Percentiles rank a stretch among this genome's conserved stretches.
Conservation (phyloP, 2,113 vertebrate species). For the Clupea harengus region DNA sequence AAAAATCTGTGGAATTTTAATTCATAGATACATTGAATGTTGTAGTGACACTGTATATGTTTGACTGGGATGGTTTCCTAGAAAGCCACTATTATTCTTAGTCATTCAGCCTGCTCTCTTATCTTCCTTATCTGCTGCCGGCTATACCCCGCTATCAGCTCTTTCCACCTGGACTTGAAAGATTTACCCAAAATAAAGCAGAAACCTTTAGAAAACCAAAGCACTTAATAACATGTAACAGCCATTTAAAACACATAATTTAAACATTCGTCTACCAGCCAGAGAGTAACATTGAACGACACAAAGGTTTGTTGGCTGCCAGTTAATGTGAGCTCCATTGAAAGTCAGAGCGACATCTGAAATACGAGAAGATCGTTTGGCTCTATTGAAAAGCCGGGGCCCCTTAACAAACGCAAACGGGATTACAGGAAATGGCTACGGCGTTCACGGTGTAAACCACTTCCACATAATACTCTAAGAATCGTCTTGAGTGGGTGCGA, state of each 20-base stretch:
- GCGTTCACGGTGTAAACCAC: slow-evolving; percentile 4
- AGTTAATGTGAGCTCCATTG: slow-evolving; percentile 53
- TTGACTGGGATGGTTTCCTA: background rate
- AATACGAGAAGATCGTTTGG: slow-evolving; percentile 58
- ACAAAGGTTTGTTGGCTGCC: slow-evolving; percentile 56
- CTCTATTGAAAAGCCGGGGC: slow-evolving; percentile 44
- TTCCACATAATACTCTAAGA: slow-evolving; percentile 17
- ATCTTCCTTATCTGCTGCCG: background rate
- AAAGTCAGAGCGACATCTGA: slow-evolving; percentile 63
- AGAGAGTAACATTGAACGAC: slow-evolving; percentile 57
- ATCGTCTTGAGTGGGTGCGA: slow-evolving; percentile 3
- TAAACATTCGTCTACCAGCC: slow-evolving; percentile 34
- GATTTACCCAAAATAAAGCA: background rate
- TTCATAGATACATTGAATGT: background rate
- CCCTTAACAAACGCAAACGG: slow-evolving; percentile 1
- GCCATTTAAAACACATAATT: background rate
- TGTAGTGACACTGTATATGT: background rate
- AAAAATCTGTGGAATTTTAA: background rate
- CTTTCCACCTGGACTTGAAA: background rate
- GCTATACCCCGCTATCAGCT: background rate
- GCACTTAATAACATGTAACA: background rate
- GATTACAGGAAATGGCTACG: slow-evolving; percentile 24
- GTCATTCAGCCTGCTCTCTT: background rate
- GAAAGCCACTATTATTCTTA: background rate
- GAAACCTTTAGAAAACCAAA: background rate